phyloP scores from a whole-genome alignment of 2,113 vertebrate genomes.

The Pao palembangensis region DNA sequence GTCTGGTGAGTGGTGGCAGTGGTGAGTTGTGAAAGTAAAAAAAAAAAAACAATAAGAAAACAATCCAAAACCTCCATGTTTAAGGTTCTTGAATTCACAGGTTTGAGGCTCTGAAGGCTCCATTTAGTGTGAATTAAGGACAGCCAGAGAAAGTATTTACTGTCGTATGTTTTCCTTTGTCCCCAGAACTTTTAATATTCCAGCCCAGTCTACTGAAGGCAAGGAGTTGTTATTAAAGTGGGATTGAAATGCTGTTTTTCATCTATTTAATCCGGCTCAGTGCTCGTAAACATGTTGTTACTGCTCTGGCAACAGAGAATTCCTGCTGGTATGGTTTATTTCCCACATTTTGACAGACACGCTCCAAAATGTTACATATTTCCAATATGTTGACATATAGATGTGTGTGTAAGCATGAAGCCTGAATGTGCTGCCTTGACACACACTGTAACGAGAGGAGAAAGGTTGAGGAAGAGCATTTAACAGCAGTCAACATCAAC shows the following conservation, averaged over 20 bases:
- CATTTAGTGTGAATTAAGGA: conserved; percentile 20
- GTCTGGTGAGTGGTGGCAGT: too few relatives aligned
- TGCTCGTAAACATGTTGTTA: conserved; percentile 23
- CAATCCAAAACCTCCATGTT: too few relatives aligned
- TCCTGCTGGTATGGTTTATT: conserved; percentile 10
- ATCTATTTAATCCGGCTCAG: conserved; percentile 1
- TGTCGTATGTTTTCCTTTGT: conserved; percentile 57
- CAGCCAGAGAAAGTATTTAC: conserved; percentile 47
- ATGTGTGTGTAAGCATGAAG: conserved; percentile 3
- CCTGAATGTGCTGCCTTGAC: conserved; percentile 24
- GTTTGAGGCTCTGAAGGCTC: conserved; percentile 5
- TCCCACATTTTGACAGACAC: conserved; percentile 10
- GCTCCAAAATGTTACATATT: conserved; percentile 16
- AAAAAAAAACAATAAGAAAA: conserved; percentile 1
- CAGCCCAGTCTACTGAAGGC: conserved; percentile 50
- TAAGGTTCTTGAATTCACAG: too few relatives aligned
- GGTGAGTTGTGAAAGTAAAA: conserved; percentile 23
- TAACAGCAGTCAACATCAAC: conserved; percentile 40
- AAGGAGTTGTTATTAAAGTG: conserved; percentile 60
- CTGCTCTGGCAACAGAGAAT: conserved; percentile 8
- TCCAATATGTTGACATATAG: not conserved
- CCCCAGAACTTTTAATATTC: conserved; percentile 49
- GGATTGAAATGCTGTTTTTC: conserved; percentile 42
- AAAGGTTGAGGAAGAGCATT: conserved; percentile 19
- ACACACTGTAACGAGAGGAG: conserved; percentile 25